Evolutionary conservation across 2,797 vertebrate genomes (phyloP), one percentile per base, ranked within the genome.

Genomic region (Cyclopterus lumpus): DNA sequence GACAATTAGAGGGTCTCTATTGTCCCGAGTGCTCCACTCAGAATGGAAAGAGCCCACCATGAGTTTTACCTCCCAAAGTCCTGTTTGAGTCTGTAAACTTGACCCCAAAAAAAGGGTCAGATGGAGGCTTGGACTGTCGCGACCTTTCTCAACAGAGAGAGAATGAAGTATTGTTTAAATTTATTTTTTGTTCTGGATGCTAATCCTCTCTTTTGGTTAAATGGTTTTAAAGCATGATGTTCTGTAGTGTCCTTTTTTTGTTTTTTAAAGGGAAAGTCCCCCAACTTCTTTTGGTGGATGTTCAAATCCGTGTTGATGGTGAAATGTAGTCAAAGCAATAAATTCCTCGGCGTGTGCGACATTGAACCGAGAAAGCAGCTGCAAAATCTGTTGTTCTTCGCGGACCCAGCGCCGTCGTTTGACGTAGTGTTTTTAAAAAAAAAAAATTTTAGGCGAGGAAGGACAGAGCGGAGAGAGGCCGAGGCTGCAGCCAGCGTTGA

Each of bases 141-240:
- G 83, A 78, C 86, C 77, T 61, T n/a, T 74, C 77, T 83, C 75
- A 83, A 34, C 66, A n/a, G 24, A 72, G 26, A 72, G 26, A 75
- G 67, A 89, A 79, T 60, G 64, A 48, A 22, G 26, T 55, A 59
- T 85, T 90, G 86, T 86, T 88, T 30, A 28, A 28, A 67, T 14
- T 59, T 54, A 57, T 54, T 51, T 54, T 75, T 70, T 70, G 46
- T 81, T 75, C 59, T 61, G 18, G 24, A 42, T n/a, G 64, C 53
- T 72, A 18, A 54, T 75, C 82, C 32, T 78, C 18, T 48, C 9
- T 49, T 73, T 49, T 26, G 48, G n/a, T 67, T 26, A 55, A 71
- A 62, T 55, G 62, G 5, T n/a, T 54, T 51, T 22, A n/a, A 46
- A 46, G 30, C 18, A 0, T 15, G 44, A 20, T n/a, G 28, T 24